phyloP scores from a whole-genome alignment of 2,113 vertebrate species.

The Gyps fulvus region DNA sequence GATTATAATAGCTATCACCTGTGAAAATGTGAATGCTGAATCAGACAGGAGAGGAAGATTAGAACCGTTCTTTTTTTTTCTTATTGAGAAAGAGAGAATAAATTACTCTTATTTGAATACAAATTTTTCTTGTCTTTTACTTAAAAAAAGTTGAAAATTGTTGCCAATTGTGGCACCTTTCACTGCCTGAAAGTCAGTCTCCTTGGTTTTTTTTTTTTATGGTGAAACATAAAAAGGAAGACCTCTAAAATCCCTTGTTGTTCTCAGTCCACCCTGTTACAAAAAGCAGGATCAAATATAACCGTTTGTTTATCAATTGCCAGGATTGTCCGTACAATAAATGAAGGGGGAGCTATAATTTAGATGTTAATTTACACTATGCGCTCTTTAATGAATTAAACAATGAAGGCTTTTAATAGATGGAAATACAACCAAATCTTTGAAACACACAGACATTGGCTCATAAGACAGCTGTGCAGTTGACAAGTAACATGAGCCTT shows the following conservation, averaged over 20 bases:
- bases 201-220: not conserved
- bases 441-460: slow-evolving; percentile 79
- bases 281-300: slow-evolving; percentile 66
- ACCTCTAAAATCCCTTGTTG: slow-evolving; percentile 57
- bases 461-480: slow-evolving; percentile 84
- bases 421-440: slow-evolving; percentile 85
- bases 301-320: slow-evolving; percentile 77
- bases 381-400: slow-evolving; percentile 81
- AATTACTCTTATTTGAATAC: slow-evolving; percentile 53
- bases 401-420: slow-evolving; percentile 82
- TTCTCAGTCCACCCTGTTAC: slow-evolving; percentile 48
- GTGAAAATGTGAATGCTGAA: slow-evolving; percentile 70
- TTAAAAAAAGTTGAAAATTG: slow-evolving; percentile 69
- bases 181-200: slow-evolving; percentile 46
- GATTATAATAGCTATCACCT: slow-evolving; percentile 71
- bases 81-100: slow-evolving; percentile 24
- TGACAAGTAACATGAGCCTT: slow-evolving; percentile 88
- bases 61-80: not conserved
- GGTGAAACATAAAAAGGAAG: slow-evolving; percentile 44
- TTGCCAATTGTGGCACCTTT: slow-evolving; percentile 59
- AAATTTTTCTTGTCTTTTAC: slow-evolving; percentile 56
- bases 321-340: slow-evolving; percentile 72
- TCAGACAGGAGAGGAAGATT: slow-evolving; percentile 58
- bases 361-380: slow-evolving; percentile 81
- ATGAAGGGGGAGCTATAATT: slow-evolving; percentile 76